Base-by-base conservation (phyloP, 2,888 invertebrate genomes). In the Stratiomys singularior region DNA sequence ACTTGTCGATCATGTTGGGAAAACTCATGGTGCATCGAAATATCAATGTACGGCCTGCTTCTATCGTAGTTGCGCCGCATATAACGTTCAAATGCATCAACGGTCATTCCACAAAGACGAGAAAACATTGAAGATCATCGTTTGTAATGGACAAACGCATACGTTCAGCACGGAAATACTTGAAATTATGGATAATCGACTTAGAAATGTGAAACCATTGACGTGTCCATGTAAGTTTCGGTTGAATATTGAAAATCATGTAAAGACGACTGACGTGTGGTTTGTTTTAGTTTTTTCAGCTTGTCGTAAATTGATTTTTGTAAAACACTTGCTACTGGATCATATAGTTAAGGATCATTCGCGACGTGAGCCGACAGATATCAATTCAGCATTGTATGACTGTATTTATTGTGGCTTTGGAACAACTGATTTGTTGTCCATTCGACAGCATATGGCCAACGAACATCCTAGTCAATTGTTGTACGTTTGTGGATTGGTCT, bases 51-150 rank as follows among this genome's bases (percentile, higher is more conserved):
- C 76, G 47, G 3, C 46, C 1, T 76, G 76, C 28, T 76, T 76
- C 47, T 76, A 76, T 64, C 76, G 76, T 1, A 64, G 63, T 15
- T 46, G 63, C 37, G 76, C 76, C 21, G 76, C 76, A 11, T 64
- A 63, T 27, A 76, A 76, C 27, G 76, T 76, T 46, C 63, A 76
- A 47, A 46, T 76, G 44, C 76, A 76, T 64, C 76, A 76, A 28
- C 44, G 47, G 9, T 21, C 37, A 7, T 64, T 27, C 13, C 76
- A 76, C 18, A n/a, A 23, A 27, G 21, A 63, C 13, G 4, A 27
- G 27, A 44, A 27, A 15, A 18, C 46, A 5, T 2, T 27, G 18
- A 44, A 46, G 15, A 63, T 76, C 13, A 37, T 76, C 0, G 28
- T 46, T 21, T 72, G 72, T 28, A 13, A 21, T 7, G 30, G 21